Evolutionary conservation across 37 sponge, comb jelly and placozoan genomes (phyloP).

Genomic region (Diacarnus erythraeanus): DNA sequence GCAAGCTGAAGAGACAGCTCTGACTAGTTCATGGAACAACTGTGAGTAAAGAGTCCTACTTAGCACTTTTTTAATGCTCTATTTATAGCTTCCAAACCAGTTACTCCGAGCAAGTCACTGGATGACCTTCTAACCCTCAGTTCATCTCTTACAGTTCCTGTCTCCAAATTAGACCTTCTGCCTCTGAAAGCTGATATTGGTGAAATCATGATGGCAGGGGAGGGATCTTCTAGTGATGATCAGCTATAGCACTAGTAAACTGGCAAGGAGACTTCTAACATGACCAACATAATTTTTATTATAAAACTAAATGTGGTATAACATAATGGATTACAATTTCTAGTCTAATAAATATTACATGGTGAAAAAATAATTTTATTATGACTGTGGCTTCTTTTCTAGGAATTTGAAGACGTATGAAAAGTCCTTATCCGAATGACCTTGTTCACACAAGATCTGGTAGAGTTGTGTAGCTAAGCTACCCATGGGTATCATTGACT

Average conservation of each 20-base stretch:
- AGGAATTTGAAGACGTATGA: conserved; percentile 82
- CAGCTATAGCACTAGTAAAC: not conserved
- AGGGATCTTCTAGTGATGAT: not conserved
- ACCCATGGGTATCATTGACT: conserved; percentile 78
- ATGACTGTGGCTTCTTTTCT: conserved; percentile 39
- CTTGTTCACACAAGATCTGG: conserved; percentile 71
- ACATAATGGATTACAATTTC: no score
- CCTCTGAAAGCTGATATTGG: conserved; percentile 17
- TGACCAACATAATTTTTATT: no score
- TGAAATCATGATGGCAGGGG: conserved; percentile 32
- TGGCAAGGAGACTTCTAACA: not conserved
- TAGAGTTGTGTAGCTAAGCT: conserved; percentile 80
- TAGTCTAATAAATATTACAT: not conserved
- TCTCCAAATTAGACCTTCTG: conserved; percentile 21
- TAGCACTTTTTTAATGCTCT: no score
- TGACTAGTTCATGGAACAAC: not conserved
- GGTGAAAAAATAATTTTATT: no score
- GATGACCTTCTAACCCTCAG: conserved; percentile 6
- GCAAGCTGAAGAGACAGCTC: not conserved
- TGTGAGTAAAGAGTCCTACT: not conserved
- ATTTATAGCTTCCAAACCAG: not conserved
- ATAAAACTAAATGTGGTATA: not conserved
- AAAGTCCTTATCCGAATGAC: conserved; percentile 84
- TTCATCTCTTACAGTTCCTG: conserved; percentile 5
- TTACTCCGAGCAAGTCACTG: not conserved